phyloP scores from a whole-genome alignment of 2,113 vertebrate genomes.

The Stigmatopora nigra region DNA sequence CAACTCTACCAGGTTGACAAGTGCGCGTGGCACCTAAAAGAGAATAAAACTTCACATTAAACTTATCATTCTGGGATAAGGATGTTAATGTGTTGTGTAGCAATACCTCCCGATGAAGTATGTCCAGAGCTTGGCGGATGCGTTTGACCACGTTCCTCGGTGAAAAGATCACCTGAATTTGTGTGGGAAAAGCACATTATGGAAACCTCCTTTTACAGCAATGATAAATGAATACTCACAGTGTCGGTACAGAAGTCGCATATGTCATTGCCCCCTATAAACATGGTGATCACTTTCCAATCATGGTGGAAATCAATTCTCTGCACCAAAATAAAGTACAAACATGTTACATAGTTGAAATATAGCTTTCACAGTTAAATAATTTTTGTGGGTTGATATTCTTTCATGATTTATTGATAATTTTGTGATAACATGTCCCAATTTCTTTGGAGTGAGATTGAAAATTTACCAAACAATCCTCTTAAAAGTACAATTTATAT shows the following conservation, averaged over 20 bases:
- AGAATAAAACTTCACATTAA: not conserved
- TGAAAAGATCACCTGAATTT: constrained; percentile 73
- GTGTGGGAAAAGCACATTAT: not conserved
- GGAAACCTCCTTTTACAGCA: not conserved
- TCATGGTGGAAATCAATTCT: constrained; percentile 75
- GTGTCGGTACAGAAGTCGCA: constrained; percentile 80
- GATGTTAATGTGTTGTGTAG: not conserved
- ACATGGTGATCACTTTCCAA: constrained; percentile 91
- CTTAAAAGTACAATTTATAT: too few species aligned
- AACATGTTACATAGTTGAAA: not conserved
- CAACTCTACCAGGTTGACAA: constrained; percentile 83
- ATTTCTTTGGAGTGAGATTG: too few species aligned
- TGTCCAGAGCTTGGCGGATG: constrained; percentile 79
- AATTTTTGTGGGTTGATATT: too few species aligned
- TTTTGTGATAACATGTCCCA: too few species aligned
- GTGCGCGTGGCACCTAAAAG: constrained; percentile 79
- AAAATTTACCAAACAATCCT: too few species aligned
- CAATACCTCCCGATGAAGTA: constrained; percentile 72
- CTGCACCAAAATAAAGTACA: constrained; percentile 56
- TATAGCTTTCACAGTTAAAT: too few species aligned
- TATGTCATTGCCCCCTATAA: constrained; percentile 78
- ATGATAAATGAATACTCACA: constrained; percentile 61
- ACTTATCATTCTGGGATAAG: not conserved
- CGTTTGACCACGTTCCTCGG: constrained; percentile 68
- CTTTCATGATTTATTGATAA: too few species aligned